Conservation (phyloP, 2,113 vertebrate species). For the Callaeas wilsoni region DNA sequence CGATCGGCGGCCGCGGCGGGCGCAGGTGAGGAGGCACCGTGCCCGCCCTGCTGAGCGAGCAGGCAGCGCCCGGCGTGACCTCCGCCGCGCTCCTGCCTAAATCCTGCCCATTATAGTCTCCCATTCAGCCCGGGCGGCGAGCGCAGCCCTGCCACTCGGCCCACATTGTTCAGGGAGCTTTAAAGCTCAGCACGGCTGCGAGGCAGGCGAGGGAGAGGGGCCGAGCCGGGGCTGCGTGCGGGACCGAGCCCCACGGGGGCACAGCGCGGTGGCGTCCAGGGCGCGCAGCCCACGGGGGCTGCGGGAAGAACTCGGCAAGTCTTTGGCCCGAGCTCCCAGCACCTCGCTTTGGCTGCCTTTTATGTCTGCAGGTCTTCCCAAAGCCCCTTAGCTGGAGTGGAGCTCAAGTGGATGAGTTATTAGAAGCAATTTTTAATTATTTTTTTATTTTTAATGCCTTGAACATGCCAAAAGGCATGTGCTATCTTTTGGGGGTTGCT, state of each 20-base stretch:
- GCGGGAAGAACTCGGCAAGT: neutral
- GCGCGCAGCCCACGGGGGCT: neutral
- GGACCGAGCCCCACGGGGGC: neutral
- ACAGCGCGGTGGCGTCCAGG: neutral
- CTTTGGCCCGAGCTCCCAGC: neutral
- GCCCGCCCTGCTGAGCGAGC: constrained; percentile 54
- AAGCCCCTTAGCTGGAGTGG: neutral
- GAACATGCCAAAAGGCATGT: neutral
- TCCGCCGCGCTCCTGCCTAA: constrained; percentile 54
- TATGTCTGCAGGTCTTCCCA: neutral
- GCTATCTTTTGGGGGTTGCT: neutral
- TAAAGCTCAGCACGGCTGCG: constrained; percentile 67
- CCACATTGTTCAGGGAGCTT: constrained; percentile 69
- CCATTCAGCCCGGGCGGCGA: constrained; percentile 45
- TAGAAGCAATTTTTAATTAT: neutral
- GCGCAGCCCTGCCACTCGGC: constrained; percentile 52
- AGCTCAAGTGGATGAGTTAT: neutral
- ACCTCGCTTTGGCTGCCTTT: neutral
- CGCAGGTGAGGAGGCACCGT: constrained; percentile 73
- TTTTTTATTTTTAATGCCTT: neutral
- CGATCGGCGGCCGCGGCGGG: constrained; percentile 60
- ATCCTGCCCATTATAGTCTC: constrained; percentile 66
- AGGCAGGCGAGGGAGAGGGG: constrained; percentile 56
- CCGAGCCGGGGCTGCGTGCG: constrained; percentile 40
- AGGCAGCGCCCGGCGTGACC: constrained; percentile 57